Base-by-base conservation (phyloP, 1,140 invertebrate species). In the Aleiodes sp. region DNA sequence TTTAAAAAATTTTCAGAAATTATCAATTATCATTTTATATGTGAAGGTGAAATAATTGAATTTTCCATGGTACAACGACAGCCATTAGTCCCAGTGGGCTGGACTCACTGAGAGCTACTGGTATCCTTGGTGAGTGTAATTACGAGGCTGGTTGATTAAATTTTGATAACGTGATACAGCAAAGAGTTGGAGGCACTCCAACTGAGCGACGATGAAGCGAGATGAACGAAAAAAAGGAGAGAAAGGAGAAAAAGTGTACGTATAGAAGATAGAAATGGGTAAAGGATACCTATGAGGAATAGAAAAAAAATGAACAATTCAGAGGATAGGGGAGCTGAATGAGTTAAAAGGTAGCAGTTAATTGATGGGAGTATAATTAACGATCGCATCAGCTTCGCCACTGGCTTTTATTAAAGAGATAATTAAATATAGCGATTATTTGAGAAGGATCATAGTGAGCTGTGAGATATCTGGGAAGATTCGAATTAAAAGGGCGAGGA, bases 81-180 rank as follows among this genome's bases (percentile, higher is more conserved):
- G 24, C 56, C 56, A 59, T 59, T 59, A 59, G 56, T 59, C n/a
- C 14, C 28, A 9, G 1, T 26, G 10, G 6, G 19, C 19, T 59
- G 24, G 56, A n/a, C n/a, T n/a, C n/a, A n/a, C n/a, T 31, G 28
- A 59, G 0, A 29, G n/a, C 2, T 4, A n/a, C 28, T 59, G 12
- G 56, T 59, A 31, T 59, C 56, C 56, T 31, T n/a, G 26, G 28
- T 31, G 10, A 59, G 8, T 26, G 56, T 59, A 59, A 59, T 59
- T 59, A 59, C 28, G 28, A 16, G 28, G 28, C 12, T 26, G 56
- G 56, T 59, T 59, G 24, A 59, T 31, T 59, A 29, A 59, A 59
- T 59, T 59, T 59, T 59, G 28, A 59, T 59, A 59, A 59, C 28
- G 26, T 59, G 26, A 59, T 59, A 59, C 28, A 59, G n/a, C 28